Percentiles rank a stretch among this genome's conserved stretches.
Evolutionary conservation across 2,888 invertebrate genomes (phyloP).

Genomic region (Cosmorhoe ocellata): DNA sequence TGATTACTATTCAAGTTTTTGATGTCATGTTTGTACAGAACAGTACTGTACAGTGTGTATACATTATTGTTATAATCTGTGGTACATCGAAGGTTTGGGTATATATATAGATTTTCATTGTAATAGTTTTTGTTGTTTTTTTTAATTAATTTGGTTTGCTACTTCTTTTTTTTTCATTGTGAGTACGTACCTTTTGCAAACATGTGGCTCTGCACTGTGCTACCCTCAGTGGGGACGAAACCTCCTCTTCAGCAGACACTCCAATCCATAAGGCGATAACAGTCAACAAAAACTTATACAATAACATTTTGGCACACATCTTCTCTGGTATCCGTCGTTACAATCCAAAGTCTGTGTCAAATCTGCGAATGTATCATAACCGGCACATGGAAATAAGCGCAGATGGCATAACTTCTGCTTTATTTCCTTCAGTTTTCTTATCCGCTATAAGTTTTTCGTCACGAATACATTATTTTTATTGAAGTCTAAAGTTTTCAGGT

Average conservation of each 20-base stretch:
- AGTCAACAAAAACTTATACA: constrained; percentile 76
- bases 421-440: constrained; percentile 45
- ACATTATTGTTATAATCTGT: too few relatives aligned
- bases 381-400: constrained; percentile 60
- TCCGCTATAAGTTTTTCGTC: constrained; percentile 48
- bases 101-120: not conserved
- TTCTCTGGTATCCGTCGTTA: constrained; percentile 74
- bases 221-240: constrained; percentile 87
- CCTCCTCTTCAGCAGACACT: constrained; percentile 84
- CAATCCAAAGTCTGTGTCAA: constrained; percentile 56
- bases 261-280: constrained; percentile 74
- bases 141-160: too few relatives aligned
- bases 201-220: constrained; percentile 88
- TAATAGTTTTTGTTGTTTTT: too few relatives aligned
- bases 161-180: too few relatives aligned
- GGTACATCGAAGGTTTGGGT: too few relatives aligned
- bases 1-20: not conserved
- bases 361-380: constrained; percentile 72
- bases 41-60: too few relatives aligned
- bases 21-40: not conserved
- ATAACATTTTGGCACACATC: constrained; percentile 82
- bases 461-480: constrained; percentile 51
- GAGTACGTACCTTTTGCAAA: constrained; percentile 84
- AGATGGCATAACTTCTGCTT: constrained; percentile 61
- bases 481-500: constrained; percentile 39